Evolutionary conservation across 2,888 invertebrate genomes (phyloP), one percentile per base, ranked within the genome.

Genomic region (Drosophila tripunctata): DNA sequence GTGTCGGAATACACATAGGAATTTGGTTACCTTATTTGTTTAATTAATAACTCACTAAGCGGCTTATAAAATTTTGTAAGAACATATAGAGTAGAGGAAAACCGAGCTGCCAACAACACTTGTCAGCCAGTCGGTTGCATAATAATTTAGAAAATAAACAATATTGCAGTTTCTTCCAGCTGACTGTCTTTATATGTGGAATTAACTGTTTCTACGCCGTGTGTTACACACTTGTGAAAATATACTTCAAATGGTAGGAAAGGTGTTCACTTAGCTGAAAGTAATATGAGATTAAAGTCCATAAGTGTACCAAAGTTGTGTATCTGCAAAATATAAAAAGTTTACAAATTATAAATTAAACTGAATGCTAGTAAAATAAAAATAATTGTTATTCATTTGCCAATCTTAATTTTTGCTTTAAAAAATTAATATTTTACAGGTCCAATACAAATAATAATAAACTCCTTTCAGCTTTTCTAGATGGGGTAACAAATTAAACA

Each of bases 101-200:
- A 24, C 33, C 1, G 12, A 14, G 30, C 15, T 40, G 31, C 41
- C 24, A 41, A 27, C 41, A 36, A 8, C 21, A 35, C 15, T 15
- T 6, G n/a, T 24, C 24, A 22, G 21, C 4, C 15, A 54, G 40
- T 27, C 33, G 43, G 43, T 41, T 56, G 22, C 21, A 24, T 35
- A 22, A 27, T n/a, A 43, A 45, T 44, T 24, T 19, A 22, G 19
- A 44, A 38, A 66, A 65, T 66, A 66, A 48, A 43, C 43, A 31
- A 52, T 33, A 10, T 40, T 2, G 12, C 31, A 43, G 22, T 21
- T 40, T 19, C 10, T 33, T 15, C 30, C 40, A 40, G 21, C 10
- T 52, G 36, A 36, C 8, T 33, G 27, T 24, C 17, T 30, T 22
- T 57, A 17, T 40, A 22, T 6, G 38, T 21, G 22, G 10, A 21